Base-by-base conservation (phyloP, 2,888 invertebrate genomes). In the Cataglyphis rosenhaueri region DNA sequence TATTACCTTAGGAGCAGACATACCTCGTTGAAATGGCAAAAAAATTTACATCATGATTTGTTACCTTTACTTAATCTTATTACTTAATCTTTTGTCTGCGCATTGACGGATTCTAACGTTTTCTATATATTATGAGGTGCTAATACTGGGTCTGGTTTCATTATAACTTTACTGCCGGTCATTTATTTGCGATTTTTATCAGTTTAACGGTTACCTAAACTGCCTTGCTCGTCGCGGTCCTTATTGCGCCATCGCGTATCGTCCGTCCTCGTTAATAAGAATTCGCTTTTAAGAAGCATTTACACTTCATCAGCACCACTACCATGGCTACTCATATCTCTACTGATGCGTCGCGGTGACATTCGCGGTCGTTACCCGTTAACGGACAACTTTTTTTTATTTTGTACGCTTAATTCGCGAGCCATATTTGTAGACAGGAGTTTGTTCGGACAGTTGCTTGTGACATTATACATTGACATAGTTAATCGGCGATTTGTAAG, bases 201-300 rank as follows among this genome's bases (percentile, higher is more conserved):
- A 57, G 81, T 64, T 83, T 25, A 32, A 32, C 32, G 78, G 65
- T 85, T 85, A 85, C 55, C 78, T 32, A 57, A 41, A 38, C 32
- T 78, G 41, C n/a, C 44, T 55, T 82, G 71, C 75, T 78, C 82
- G 57, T 87, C 76, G 84, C 82, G 79, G 38, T 86, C 75, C 75
- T 90, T 87, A 85, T 90, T 86, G 82, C 65, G 83, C 78, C 78
- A 78, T 83, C 78, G 75, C 82, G 73, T 84, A 71, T 74, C 71
- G 32, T 90, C 89, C 89, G 89, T 89, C 90, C 90, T 87, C 84
- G 82, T 41, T 41, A 29, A 84, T 90, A 88, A 88, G 87, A 85
- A 89, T 87, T 85, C 68, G 73, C 82, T 62, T 41, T 61, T 44
- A 81, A 82, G 48, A 84, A 86, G 79, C 70, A 57, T 70, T 75